phyloP scores from a whole-genome alignment of 1,140 invertebrate genomes.

The Octopus bimaculoides region DNA sequence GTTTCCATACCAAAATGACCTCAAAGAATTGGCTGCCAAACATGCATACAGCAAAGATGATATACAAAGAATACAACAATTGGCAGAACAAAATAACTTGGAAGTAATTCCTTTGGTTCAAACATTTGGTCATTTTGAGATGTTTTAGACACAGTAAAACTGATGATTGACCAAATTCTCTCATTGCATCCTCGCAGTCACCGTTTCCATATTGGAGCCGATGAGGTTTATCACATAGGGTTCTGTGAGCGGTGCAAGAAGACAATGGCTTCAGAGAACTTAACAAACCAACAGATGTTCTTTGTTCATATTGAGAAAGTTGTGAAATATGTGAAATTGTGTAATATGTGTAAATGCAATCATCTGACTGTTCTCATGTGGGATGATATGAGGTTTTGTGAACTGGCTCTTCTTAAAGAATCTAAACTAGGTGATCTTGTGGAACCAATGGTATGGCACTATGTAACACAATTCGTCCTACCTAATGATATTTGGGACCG shows the following conservation, averaged over 20 bases:
- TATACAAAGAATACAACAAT: conserved; percentile 64
- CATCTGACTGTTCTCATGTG: conserved; percentile 77
- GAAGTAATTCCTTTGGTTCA: conserved; percentile 90
- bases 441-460: conserved; percentile 63
- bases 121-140: conserved; percentile 86
- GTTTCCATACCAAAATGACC: conserved; percentile 81
- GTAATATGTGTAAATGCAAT: conserved; percentile 54
- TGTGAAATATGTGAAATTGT: conserved; percentile 57
- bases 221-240: conserved; percentile 58
- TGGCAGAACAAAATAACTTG: conserved; percentile 68
- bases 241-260: conserved; percentile 41
- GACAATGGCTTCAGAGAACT: conserved; percentile 52
- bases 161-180: conserved; percentile 81
- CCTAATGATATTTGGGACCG: conserved; percentile 63
- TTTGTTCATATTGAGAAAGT: conserved; percentile 59
- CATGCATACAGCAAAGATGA: conserved; percentile 74
- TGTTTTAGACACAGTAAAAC: conserved; percentile 69
- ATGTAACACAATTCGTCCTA: conserved; percentile 36
- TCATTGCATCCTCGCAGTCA: conserved; percentile 57
- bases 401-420: conserved; percentile 50
- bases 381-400: conserved; percentile 78
- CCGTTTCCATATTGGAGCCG: conserved; percentile 66
- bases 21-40: conserved; percentile 69
- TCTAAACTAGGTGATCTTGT: conserved; percentile 57
- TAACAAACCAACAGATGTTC: conserved; percentile 60